These are phyloP conservation scores for Anthopleura xanthogrammica DNA, from an alignment of 92 coral and sea anemone genomes.

Conservation along the genomic window DNA sequence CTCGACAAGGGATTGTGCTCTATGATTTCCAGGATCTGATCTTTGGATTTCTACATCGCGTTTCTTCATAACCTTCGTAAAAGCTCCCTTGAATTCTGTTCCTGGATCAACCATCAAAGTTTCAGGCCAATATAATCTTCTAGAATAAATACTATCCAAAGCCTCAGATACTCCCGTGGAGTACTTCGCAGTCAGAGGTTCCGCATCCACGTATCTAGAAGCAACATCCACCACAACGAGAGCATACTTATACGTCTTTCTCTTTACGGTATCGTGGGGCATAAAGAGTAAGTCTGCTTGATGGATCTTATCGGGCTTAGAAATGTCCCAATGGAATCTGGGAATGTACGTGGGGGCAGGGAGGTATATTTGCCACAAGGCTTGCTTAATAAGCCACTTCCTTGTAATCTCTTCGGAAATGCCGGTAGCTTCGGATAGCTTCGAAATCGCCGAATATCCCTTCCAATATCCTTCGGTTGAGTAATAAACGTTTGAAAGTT, in stretches of 20 bases:
- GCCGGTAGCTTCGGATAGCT: neutral
- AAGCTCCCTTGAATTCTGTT: slow-evolving; percentile 11
- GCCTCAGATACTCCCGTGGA: slow-evolving; percentile 3
- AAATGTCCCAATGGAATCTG: neutral
- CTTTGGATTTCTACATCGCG: neutral
- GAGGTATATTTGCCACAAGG: neutral
- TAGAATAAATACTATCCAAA: neutral
- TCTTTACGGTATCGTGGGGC: slow-evolving; percentile 5
- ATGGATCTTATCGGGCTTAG: slow-evolving; percentile 3
- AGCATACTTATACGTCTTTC: slow-evolving; percentile 17
- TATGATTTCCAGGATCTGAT: neutral
- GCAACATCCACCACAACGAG: slow-evolving; percentile 15
- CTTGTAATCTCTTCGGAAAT: neutral
- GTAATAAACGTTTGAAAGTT: neutral
- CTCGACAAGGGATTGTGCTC: slow-evolving; percentile 19
- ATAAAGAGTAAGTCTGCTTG: slow-evolving; percentile 7
- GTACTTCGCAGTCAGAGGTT: neutral
- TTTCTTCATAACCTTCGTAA: neutral
- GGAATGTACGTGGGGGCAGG: slow-evolving; percentile 6
- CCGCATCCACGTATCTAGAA: slow-evolving; percentile 22
- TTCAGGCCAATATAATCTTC: slow-evolving; percentile 12
- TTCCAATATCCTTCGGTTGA: neutral
- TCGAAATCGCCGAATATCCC: neutral
- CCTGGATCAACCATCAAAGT: slow-evolving; percentile 25
- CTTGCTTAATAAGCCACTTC: neutral